Percentiles rank a stretch among this genome's conserved stretches.
phyloP scores from a whole-genome alignment of 2,888 invertebrate genomes.

The Nephrocerus scutellatus region DNA sequence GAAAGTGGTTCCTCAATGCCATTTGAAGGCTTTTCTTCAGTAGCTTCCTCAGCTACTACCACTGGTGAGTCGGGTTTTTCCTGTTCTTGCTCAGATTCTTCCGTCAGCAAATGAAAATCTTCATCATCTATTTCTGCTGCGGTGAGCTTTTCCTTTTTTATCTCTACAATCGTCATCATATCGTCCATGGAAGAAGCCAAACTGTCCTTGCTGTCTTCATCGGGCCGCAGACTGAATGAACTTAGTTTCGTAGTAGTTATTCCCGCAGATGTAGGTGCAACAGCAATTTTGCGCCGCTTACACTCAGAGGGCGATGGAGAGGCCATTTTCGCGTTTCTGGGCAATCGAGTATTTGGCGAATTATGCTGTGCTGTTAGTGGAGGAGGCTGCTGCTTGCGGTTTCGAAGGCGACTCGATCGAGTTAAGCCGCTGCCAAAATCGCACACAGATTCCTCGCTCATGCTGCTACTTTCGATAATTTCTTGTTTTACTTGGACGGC shows the following conservation, averaged over 20 bases:
- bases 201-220: conserved; percentile 43
- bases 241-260: conserved; percentile 19
- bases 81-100: too few relatives aligned
- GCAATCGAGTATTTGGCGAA: conserved; percentile 32
- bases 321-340: conserved; percentile 31
- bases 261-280: conserved; percentile 20
- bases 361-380: conserved; percentile 13
- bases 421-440: conserved; percentile 22
- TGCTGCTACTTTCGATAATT: conserved; percentile 31
- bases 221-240: conserved; percentile 21
- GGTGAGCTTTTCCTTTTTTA: conserved; percentile 34
- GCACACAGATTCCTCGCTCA: conserved; percentile 21
- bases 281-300: conserved; percentile 23
- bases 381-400: conserved; percentile 23
- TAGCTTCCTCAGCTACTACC: too few relatives aligned
- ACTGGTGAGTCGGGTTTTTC: too few relatives aligned
- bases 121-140: conserved; percentile 26
- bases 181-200: conserved; percentile 38
- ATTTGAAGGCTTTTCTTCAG: too few relatives aligned
- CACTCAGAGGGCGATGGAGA: conserved; percentile 27
- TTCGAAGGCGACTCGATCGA: conserved; percentile 27
- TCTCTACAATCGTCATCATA: conserved; percentile 33
- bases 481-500: conserved; percentile 35
- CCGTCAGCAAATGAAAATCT: conserved; percentile 21
- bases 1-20: conserved; percentile 12